These are phyloP conservation scores for Mimumesa dahlbomi DNA, from an alignment of 2,888 invertebrate species.

Conservation along the genomic window DNA sequence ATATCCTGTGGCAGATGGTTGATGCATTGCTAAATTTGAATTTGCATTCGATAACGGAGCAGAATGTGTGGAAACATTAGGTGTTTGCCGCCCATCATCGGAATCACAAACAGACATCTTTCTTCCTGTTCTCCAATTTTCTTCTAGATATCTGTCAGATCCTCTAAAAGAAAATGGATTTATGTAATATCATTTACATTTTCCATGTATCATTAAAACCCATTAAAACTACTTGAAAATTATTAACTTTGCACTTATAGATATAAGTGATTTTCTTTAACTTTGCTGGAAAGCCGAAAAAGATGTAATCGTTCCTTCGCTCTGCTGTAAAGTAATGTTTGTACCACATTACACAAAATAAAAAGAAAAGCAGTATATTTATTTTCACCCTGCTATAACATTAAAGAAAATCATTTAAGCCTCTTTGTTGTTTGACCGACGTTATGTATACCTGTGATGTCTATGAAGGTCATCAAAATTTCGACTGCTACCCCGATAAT, in stretches of 20 bases:
- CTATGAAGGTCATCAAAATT: conserved; percentile 73
- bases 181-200: neutral
- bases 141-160: conserved; percentile 69
- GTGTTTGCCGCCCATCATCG: conserved; percentile 73
- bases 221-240: neutral
- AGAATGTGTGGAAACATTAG: conserved; percentile 64
- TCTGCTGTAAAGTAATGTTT: too few species aligned
- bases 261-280: too few species aligned
- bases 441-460: conserved; percentile 67
- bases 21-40: conserved; percentile 53
- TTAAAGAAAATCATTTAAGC: too few species aligned
- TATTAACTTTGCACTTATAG: neutral
- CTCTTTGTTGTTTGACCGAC: too few species aligned
- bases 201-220: neutral
- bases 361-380: too few species aligned
- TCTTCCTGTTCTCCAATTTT: conserved; percentile 78
- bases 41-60: conserved; percentile 61
- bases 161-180: conserved; percentile 43
- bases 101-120: conserved; percentile 75
- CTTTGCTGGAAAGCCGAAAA: too few species aligned
- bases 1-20: conserved; percentile 55
- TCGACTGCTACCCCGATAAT: conserved; percentile 70
- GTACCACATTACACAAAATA: too few species aligned
- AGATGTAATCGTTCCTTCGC: too few species aligned
- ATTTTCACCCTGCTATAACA: too few species aligned